Evolutionary conservation across 2,113 vertebrate genomes (phyloP), one percentile per base, ranked within the genome.

Genomic region (Campylomormyrus numenius): DNA sequence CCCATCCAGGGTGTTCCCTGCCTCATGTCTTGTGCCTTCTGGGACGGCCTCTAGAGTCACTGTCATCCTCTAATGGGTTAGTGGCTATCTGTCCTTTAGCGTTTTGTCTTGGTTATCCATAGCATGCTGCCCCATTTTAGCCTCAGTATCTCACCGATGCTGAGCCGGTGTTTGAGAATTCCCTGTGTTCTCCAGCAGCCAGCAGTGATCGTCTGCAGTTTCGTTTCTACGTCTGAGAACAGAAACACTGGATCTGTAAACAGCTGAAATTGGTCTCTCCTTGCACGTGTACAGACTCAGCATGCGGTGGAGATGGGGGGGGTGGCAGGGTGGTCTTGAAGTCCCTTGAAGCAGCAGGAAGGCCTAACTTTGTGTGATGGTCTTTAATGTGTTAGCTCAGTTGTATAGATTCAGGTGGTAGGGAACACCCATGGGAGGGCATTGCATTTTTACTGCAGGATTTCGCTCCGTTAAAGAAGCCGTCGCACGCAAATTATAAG

Each of bases 401-500:
- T 3, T 48, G 21, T 46, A 85, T n/a, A 85, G 83, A 85, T 24
- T 45, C 83, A 85, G 83, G 83, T 85, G 8, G 8, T 48, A 24
- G 8, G 39, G 2, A 85, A 48, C 45, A 46, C 45, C 45, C 42
- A 39, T 48, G 83, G 45, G 83, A 85, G 21, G 24, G 42, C 39
- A 45, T 24, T 48, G 83, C 45, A 48, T 85, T 85, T 85, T 45
- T 85, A n/a, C 83, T 85, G n/a, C 83, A 48, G 83, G 83, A 85
- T 85, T 48, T 85, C 45, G n/a, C 39, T 48, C 83, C 8, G 19
- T 45, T 85, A 45, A 85, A 85, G 74, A 80, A 80, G 74, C 35
- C 74, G 21, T 85, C 83, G 83, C 45, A 48, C 21, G 39, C 83
- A 85, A 48, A 85, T 85, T 45, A 85, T 85, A 11, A 85, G 83